Evolutionary conservation across 1,140 invertebrate genomes (phyloP), one percentile per base, ranked within the genome.

Genomic region (Trinorchestia longiramus): DNA sequence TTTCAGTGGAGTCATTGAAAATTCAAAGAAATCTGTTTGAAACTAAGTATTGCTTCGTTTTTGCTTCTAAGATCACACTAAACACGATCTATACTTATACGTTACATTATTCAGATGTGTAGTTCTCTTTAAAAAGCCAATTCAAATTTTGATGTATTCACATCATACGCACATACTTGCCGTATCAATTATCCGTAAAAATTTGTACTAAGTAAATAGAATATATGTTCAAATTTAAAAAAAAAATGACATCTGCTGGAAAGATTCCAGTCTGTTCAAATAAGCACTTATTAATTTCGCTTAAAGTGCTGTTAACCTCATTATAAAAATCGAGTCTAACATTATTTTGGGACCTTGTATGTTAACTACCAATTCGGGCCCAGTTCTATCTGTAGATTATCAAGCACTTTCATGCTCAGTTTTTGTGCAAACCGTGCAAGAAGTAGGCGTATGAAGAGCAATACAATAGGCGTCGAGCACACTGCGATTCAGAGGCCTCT

Each of bases 401-500:
- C 62, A 11, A 77, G 62, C 62, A 77, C 3, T 77, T 77, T 36
- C 62, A 36, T 11, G 62, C 62, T 11, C 62, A 77, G 28, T 77
- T 90, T 90, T 90, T 42, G 88, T 28, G 8, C 4, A 15, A 28
- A 41, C 88, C 36, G 41, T 17, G 23, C 88, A 15, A 90, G 88
- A 90, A 43, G 43, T 41, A 77, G 23, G 88, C 92, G 41, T 94
- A 45, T 94, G 92, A 44, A 94, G 44, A 94, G 92, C 92, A 40
- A 44, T 45, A 94, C 92, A 94, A 94, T 94, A n/a, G 36, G 92
- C 92, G 41, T 19, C 40, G 92, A 40, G 40, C 41, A 94, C 43
- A 43, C 8, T 8, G 92, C 92, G 44, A 3, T 94, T 94, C 92
- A 45, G 92, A 45, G 92, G 92, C 92, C 92, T 94, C 90, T 88